A percentile compares a stretch with the other conserved stretches of the same genome.
These are phyloP conservation scores for Drosophila ustulata DNA, from an alignment of 2,888 invertebrate species.

Conservation along the genomic window DNA sequence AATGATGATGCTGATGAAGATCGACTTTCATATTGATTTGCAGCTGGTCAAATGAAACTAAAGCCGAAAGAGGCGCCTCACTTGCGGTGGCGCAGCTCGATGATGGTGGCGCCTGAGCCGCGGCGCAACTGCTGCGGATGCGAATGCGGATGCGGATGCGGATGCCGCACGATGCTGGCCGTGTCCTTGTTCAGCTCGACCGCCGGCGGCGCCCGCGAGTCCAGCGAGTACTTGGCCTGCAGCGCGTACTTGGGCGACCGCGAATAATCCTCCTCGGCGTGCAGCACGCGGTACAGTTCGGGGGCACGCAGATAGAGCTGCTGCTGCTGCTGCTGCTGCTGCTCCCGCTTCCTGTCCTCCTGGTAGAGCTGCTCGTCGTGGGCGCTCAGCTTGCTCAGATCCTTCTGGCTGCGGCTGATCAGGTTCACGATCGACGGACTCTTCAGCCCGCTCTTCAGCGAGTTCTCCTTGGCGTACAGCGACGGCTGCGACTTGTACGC, in stretches of 20 bases:
- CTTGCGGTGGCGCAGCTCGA: conserved; percentile 86
- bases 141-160: conserved; percentile 75
- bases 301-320: conserved; percentile 90
- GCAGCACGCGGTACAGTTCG: conserved; percentile 89
- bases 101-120: conserved; percentile 86
- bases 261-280: conserved; percentile 87
- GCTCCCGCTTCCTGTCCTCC: conserved; percentile 86
- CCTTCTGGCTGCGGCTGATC: conserved; percentile 93
- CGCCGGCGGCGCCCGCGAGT: conserved; percentile 83
- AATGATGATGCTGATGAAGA: conserved; percentile 28
- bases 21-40: conserved; percentile 84
- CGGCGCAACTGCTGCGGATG: conserved; percentile 76
- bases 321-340: conserved; percentile 78
- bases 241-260: conserved; percentile 65
- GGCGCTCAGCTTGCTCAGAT: conserved; percentile 88
- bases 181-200: conserved; percentile 84
- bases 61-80: conserved; percentile 72
- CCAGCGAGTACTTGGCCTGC: conserved; percentile 81
- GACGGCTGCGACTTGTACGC: conserved; percentile 93
- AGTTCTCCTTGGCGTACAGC: conserved; percentile 86
- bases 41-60: conserved; percentile 85
- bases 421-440: conserved; percentile 95
- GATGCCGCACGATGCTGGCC: conserved; percentile 86
- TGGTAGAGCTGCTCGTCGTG: conserved; percentile 60
- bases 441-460: conserved; percentile 86